phyloP scores from a whole-genome alignment of 2,797 vertebrate species.

The Eleutherodactylus coqui region DNA sequence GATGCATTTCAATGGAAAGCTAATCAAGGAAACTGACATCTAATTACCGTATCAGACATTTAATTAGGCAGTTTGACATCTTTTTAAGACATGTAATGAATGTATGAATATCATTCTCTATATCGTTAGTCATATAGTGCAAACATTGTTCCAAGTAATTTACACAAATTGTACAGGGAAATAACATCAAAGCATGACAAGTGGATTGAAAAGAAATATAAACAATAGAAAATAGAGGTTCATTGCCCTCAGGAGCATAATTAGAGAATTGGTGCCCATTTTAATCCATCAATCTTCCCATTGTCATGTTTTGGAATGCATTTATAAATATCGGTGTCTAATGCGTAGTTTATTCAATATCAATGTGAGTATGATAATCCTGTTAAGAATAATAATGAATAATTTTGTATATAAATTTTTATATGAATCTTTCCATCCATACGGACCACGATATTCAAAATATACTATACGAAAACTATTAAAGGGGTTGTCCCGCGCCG shows the following conservation, averaged over 20 bases:
- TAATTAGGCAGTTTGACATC: conserved; percentile 60
- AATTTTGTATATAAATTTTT: background rate
- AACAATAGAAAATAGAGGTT: conserved; percentile 48
- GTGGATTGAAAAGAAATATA: conserved; percentile 46
- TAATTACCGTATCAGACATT: conserved; percentile 51
- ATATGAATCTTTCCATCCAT: background rate
- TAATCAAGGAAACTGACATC: conserved; percentile 54
- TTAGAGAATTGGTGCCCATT: conserved; percentile 43
- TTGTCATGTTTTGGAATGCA: conserved; percentile 6
- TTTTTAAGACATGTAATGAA: conserved; percentile 51
- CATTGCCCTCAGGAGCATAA: conserved; percentile 38
- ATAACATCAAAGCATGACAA: conserved; percentile 54
- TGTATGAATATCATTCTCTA: conserved; percentile 53
- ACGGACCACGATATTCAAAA: background rate
- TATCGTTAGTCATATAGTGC: conserved; percentile 52
- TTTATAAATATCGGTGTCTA: conserved; percentile 31
- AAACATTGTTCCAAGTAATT: conserved; percentile 57
- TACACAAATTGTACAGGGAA: conserved; percentile 51
- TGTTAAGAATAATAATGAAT: background rate
- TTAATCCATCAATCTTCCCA: conserved; percentile 39
- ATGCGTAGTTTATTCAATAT: background rate
- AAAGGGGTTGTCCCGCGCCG: no score
- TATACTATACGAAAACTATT: background rate
- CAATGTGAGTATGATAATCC: no score
- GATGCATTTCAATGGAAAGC: conserved; percentile 32